Percentiles rank a stretch among this genome's conserved stretches.
phyloP scores from a whole-genome alignment of 2,113 vertebrate genomes.

The Mastomys natalensis region DNA sequence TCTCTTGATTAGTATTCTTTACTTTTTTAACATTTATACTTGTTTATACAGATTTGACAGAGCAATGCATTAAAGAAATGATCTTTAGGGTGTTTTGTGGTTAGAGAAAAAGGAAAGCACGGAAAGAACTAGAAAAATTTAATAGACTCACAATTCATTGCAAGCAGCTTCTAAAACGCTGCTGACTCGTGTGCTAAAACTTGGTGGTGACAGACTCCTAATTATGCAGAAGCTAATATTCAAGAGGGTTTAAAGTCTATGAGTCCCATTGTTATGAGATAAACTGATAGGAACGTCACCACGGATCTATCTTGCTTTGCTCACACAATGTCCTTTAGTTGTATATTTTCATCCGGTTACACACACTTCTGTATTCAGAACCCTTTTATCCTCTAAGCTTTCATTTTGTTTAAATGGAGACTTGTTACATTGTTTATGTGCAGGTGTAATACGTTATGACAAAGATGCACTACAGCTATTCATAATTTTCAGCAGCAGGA shows the following conservation, averaged over 20 bases:
- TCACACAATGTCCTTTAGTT: not conserved
- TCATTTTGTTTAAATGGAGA: conserved; percentile 61
- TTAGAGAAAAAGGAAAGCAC: not conserved
- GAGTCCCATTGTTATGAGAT: not conserved
- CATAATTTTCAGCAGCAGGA: conserved; percentile 70
- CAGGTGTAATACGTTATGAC: conserved; percentile 44
- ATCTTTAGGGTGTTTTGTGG: conserved; percentile 84
- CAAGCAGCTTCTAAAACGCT: conserved; percentile 81
- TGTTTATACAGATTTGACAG: conserved; percentile 86
- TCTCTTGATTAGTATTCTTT: conserved; percentile 90
- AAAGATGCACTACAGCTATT: conserved; percentile 71
- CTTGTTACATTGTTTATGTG: conserved; percentile 16
- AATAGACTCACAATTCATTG: conserved; percentile 75
- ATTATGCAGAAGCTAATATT: conserved; percentile 62
- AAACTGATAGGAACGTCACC: conserved; percentile 42
- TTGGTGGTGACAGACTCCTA: conserved; percentile 47
- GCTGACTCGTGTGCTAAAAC: conserved; percentile 72
- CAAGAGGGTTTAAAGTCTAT: conserved; percentile 55
- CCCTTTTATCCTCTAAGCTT: not conserved
- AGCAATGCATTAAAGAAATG: conserved; percentile 82
- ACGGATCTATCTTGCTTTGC: conserved; percentile 40
- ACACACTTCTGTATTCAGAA: conserved; percentile 3
- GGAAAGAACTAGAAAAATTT: conserved; percentile 71
- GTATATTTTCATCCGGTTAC: not conserved
- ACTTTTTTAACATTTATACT: conserved; percentile 89